These are phyloP conservation scores for Coracias cyanogaster DNA, from an alignment of 2,797 vertebrate species.

Conservation along the genomic window DNA sequence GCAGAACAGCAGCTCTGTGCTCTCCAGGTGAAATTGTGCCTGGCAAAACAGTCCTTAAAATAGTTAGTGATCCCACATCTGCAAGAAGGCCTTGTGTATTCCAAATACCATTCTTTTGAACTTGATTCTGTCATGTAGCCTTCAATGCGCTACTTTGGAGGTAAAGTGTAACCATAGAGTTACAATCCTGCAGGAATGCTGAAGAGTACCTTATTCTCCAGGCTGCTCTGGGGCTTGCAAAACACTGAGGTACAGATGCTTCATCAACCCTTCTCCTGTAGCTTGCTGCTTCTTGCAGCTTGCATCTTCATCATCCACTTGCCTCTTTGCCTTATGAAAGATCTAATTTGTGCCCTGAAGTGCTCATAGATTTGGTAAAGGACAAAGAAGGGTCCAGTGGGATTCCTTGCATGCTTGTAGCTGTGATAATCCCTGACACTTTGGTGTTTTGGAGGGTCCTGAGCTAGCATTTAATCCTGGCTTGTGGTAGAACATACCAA, in stretches of 20 bases:
- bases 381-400: not conserved
- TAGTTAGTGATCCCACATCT: not conserved
- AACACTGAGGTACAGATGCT: not conserved
- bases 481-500: not conserved
- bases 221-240: not conserved
- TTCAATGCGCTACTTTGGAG: not conserved
- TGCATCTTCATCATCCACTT: not conserved
- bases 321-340: not conserved
- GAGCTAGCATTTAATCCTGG: not conserved
- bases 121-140: not conserved
- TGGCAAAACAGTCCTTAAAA: not conserved
- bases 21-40: not conserved
- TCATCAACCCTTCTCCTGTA: not conserved
- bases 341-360: not conserved
- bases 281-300: not conserved
- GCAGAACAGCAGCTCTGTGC: not conserved
- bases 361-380: not conserved
- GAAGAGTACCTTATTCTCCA: not conserved
- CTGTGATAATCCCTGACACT: not conserved
- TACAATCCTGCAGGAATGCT: not conserved
- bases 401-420: not conserved
- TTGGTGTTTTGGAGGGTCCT: not conserved
- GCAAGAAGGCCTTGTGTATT: not conserved
- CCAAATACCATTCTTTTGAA: not conserved
- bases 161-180: not conserved